Base-by-base conservation (phyloP, 2,113 vertebrate genomes). In the Xenopus laevis region DNA sequence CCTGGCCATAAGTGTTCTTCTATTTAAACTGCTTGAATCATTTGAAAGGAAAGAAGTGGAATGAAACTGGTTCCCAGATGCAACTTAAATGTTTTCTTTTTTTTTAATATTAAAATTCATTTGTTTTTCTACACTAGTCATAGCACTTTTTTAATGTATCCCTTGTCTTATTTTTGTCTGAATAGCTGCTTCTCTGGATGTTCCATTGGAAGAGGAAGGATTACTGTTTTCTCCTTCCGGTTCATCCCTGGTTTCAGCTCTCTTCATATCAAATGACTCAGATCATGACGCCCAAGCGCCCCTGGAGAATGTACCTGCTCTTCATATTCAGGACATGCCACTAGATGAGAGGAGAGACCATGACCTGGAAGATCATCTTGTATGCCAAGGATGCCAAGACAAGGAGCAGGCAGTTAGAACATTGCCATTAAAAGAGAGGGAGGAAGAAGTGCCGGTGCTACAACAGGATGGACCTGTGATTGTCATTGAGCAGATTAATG, bases 201-300 rank as follows among this genome's bases (percentile, higher is more conserved):
- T 18, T 0, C 10, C 17, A 20, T 5, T 13, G 4, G 65, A 45
- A 13, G 78, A 21, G 0, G 53, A 47, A 27, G 80, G 80, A 10
- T 65, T 81, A 30, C 75, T 81, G 16, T 81, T 81, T 16, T 77
- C 64, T 0, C 10, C 16, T 60, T 76, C 75, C 53, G 20, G 66
- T 18, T 17, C 61, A 17, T 71, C 64, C n/a, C 13, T 79, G 59
- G n/a, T 71, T 18, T 64, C 71, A 1, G 33, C 50, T 13, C 45
- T 79, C 33, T 74, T 81, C 63, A 53, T 79, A 12, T 65, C 71
- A 23, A 9, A 58, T 7, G 40, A 44, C 0, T 18, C 46, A 18
- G 21, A 68, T 7, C 58, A 61, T 4, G 40, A 66, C 13, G 4
- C 44, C 9, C n/a, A n/a, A 4, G 5, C 55, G 0, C 33, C 13